phyloP scores from a whole-genome alignment of 2,113 vertebrate genomes.

The Cichladusa arquata region DNA sequence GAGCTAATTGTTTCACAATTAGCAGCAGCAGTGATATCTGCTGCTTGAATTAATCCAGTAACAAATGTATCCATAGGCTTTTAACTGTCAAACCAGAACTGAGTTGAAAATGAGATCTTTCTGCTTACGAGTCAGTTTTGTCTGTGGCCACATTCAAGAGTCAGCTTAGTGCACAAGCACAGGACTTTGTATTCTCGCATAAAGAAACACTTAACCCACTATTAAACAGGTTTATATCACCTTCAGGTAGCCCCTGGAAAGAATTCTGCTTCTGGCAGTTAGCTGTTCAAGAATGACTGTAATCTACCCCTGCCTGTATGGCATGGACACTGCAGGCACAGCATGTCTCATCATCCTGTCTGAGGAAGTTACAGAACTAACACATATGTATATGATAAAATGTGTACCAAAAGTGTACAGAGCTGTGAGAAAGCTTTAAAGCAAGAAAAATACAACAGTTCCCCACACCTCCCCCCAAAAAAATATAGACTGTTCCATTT shows the following conservation, averaged over 20 bases:
- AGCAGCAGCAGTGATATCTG: not conserved
- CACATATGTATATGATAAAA: not conserved
- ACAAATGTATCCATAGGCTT: not conserved
- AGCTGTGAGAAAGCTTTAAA: not conserved
- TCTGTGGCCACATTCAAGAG: not conserved
- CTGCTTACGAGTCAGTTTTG: not conserved
- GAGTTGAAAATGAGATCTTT: not conserved
- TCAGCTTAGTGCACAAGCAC: not conserved
- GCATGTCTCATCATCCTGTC: not conserved
- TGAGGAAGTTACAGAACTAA: not conserved
- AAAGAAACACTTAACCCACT: not conserved
- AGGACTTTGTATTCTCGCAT: not conserved
- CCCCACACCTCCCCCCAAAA: no score
- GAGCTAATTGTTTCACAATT: not conserved
- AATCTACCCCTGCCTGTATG: not conserved
- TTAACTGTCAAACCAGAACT: not conserved
- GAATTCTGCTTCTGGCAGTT: not conserved
- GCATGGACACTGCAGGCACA: not conserved
- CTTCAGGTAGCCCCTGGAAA: not conserved
- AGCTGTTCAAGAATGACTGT: not conserved
- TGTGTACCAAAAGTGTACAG: not conserved
- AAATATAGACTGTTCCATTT: not conserved
- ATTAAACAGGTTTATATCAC: not conserved
- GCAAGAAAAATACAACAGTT: not conserved
- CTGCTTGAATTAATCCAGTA: not conserved